Base-by-base conservation (phyloP, 1,140 invertebrate genomes). In the Sitodiplosis mosellana region DNA sequence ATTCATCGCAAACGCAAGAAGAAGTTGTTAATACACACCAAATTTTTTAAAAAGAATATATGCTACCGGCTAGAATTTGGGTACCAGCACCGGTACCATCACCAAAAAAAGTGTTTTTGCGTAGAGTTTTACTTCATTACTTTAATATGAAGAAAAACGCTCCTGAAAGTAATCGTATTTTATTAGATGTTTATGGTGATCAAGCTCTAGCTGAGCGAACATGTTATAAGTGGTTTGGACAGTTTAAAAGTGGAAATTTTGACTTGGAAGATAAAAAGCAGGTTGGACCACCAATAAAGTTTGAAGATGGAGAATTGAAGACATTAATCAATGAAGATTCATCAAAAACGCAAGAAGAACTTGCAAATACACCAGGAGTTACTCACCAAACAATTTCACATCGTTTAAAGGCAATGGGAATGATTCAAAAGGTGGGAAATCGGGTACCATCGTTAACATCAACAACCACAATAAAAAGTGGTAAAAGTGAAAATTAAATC, bases 391-490 rank as follows among this genome's bases (percentile, higher is more conserved):
- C 54, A 1, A 33, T 55, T 48, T 51, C 45, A 12, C 40, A 46
- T 11, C 40, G 49, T 33, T 20, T 52, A 17, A 48, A 52, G 41
- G 27, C 41, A 3, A 45, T 51, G 41, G 49, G 49, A 51, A 52
- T 51, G 46, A 46, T 48, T 33, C 46, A 51, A 21, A 53, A 53
- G 38, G 33, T 34, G 33, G 21, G 36, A 43, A 36, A 41, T 51
- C 49, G 55, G 55, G 52, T 58, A 19, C 55, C 55, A 33, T 56
- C n/a, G n/a, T n/a, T n/a, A n/a, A n/a, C n/a, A n/a, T n/a, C n/a
- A n/a, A n/a, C n/a, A n/a, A n/a, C n/a, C n/a, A n/a, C n/a, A n/a
- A n/a, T n/a, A n/a, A n/a, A n/a, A n/a, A n/a, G n/a, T n/a, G n/a
- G n/a, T n/a, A n/a, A n/a, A n/a, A n/a, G n/a, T n/a, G n/a, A n/a